A percentile compares a stretch with the other conserved stretches of the same genome.
Evolutionary conservation across 2,888 invertebrate species (phyloP).

Genomic region (Chalcis sispes): DNA sequence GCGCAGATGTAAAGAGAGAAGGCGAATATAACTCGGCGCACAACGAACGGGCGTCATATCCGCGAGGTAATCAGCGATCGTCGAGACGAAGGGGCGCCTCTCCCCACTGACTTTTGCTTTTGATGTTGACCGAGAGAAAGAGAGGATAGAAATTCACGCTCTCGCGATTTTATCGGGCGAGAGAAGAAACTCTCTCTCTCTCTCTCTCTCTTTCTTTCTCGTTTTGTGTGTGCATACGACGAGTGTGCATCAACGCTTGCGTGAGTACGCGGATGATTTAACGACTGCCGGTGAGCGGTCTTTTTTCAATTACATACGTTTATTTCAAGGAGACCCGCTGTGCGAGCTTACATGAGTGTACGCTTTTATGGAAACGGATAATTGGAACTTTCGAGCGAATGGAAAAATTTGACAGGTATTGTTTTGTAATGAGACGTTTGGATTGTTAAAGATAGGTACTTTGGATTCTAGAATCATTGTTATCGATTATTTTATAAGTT

Average conservation of each 20-base stretch:
- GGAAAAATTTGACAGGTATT: too few relatives aligned
- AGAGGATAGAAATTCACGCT: not conserved
- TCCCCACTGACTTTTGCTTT: too few relatives aligned
- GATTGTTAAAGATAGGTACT: too few relatives aligned
- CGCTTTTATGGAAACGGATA: not conserved
- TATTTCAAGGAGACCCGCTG: too few relatives aligned
- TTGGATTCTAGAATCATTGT: too few relatives aligned
- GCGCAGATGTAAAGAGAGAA: not conserved
- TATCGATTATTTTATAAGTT: too few relatives aligned
- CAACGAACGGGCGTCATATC: not conserved
- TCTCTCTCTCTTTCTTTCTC: too few relatives aligned
- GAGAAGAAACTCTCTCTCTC: too few relatives aligned
- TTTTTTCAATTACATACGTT: slow-evolving; percentile 30
- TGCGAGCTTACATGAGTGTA: not conserved
- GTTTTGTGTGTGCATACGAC: not conserved
- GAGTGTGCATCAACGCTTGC: slow-evolving; percentile 17
- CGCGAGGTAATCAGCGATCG: not conserved
- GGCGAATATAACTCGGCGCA: not conserved
- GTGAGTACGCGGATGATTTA: slow-evolving; percentile 51
- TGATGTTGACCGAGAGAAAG: not conserved
- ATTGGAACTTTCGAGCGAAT: not conserved
- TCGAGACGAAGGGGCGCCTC: not conserved
- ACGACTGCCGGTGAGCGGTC: slow-evolving; percentile 9
- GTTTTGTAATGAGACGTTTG: too few relatives aligned
- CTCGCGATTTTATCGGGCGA: slow-evolving; percentile 47